phyloP scores from a whole-genome alignment of 2,888 invertebrate species.

The Melitaea athalia region DNA sequence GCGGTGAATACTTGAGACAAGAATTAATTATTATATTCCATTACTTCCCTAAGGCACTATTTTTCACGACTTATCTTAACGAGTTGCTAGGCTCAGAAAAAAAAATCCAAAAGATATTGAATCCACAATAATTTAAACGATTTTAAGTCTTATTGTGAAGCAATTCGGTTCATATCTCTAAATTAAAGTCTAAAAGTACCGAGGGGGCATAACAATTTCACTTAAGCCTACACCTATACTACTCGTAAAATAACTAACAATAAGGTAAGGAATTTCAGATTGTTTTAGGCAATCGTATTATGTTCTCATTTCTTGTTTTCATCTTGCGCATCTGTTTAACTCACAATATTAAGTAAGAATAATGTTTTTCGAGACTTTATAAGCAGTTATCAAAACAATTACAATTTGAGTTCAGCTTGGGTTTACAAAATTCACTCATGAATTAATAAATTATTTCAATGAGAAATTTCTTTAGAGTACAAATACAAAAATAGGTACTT shows the following conservation, averaged over 20 bases:
- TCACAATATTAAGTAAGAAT: no score
- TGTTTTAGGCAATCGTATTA: conserved; percentile 1
- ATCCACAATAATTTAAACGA: conserved; percentile 1
- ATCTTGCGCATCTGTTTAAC: background rate
- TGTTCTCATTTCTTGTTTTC: background rate
- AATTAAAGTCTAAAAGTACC: background rate
- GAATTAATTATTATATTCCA: background rate
- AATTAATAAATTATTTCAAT: no score
- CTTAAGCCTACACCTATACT: background rate
- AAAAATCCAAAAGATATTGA: background rate
- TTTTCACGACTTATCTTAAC: conserved; percentile 21
- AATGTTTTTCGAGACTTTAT: no score
- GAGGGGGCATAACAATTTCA: conserved; percentile 2
- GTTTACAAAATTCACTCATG: no score
- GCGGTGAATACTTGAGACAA: background rate
- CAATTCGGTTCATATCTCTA: background rate
- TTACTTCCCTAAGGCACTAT: background rate
- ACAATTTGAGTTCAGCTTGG: no score
- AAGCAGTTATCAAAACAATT: no score
- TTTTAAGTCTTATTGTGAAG: background rate
- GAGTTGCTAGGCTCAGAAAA: conserved; percentile 19
- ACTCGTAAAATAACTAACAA: conserved; percentile 12
- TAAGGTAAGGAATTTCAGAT: background rate
- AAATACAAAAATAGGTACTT: no score
- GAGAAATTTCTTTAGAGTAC: no score